phyloP scores from a whole-genome alignment of 1,140 invertebrate genomes.

The Bilobella aurantiaca region DNA sequence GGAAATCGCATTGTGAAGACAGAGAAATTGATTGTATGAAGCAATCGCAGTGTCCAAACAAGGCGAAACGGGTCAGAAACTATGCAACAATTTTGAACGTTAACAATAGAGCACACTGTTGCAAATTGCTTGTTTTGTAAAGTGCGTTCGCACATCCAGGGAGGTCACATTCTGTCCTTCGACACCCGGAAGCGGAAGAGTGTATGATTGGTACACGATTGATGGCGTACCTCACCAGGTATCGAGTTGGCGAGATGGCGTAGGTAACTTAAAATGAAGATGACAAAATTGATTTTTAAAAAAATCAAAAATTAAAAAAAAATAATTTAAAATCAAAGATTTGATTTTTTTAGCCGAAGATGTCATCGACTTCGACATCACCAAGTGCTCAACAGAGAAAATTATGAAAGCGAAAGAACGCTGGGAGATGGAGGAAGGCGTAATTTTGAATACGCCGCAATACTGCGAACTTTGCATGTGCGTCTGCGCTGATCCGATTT shows the following conservation, averaged over 20 bases:
- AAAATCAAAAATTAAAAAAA: too few relatives aligned
- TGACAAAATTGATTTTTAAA: neutral
- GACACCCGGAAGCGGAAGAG: neutral
- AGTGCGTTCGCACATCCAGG: neutral
- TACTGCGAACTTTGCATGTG: slow-evolving; percentile 24
- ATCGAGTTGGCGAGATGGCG: neutral
- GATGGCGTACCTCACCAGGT: slow-evolving; percentile 4
- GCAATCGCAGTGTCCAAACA: slow-evolving; percentile 7
- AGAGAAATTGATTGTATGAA: slow-evolving; percentile 14
- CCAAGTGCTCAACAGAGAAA: neutral
- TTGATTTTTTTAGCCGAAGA: neutral
- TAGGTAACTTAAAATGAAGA: too few relatives aligned
- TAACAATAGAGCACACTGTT: neutral
- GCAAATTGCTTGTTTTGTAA: neutral
- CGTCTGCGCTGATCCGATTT: slow-evolving; percentile 14
- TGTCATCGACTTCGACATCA: neutral
- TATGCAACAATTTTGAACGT: neutral
- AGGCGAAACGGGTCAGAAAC: slow-evolving; percentile 5
- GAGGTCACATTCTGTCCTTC: slow-evolving; percentile 17
- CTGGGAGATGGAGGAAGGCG: slow-evolving; percentile 23
- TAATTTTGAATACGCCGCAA: slow-evolving; percentile 22
- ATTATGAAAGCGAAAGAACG: slow-evolving; percentile 7
- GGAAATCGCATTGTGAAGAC: slow-evolving; percentile 5
- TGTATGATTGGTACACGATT: slow-evolving; percentile 24
- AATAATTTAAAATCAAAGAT: too few relatives aligned